Evolutionary conservation across 1,140 invertebrate genomes (phyloP), one percentile per base, ranked within the genome.

Genomic region (Diuraphis noxia): DNA sequence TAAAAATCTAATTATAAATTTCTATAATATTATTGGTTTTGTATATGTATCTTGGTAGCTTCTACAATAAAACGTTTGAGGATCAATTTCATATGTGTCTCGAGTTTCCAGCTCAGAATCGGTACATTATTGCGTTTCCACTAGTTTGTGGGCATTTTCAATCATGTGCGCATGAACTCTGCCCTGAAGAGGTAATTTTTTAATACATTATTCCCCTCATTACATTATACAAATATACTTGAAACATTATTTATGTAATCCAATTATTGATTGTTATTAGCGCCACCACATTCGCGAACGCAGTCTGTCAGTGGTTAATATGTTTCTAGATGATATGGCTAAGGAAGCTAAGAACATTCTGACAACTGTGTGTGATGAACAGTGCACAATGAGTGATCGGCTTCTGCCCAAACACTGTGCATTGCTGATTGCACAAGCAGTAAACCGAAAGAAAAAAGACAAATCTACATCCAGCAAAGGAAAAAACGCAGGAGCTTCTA

Each of bases 291-390:
- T 99, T 93, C 96, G 98, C 92, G 98, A 99, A 93, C 95, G 98
- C 92, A 99, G 98, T 94, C 94, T 99, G 10, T 99, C 98, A 92
- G 98, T 99, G 85, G 98, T 99, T 0, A 99, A 99, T 93, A 97
- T 98, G 95, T 99, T 98, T 94, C 94, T 99, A 46, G 98, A 99
- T 94, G 98, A 99, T 95, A 99, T 99, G 98, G 98, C 98, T 0
- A 99, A 99, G 94, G 98, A 99, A 94, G 98, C 98, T 0, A 99
- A 99, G 94, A 99, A 99, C 94, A 99, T 99, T 63, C 99, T 99
- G 40, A 99, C 98, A 2, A 98, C 98, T 5, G 99, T 99, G 93
- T 99, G 98, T 95, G 98, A 99, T 94, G 98, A 99, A 93, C 98
- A 99, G 93, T 98, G 98, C 93, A 97, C 96, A 92, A 96, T 99